Evolutionary conservation across 2,113 vertebrate genomes (phyloP).

Genomic region (Tachycineta bicolor): DNA sequence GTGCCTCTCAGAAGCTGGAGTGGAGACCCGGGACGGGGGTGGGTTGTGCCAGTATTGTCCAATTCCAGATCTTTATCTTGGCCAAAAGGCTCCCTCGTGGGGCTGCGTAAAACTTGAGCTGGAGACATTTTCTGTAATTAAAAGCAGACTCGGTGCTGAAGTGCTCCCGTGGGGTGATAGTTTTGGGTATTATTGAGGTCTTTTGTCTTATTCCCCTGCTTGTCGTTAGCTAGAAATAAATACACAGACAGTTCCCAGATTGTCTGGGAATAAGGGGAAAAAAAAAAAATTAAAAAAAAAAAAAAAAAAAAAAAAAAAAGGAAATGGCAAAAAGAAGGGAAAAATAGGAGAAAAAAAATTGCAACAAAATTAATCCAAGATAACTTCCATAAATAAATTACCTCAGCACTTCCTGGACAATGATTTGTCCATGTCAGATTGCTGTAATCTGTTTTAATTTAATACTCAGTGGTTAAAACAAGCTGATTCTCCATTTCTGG

Average conservation of each 20-base stretch:
- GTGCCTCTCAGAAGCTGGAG: not conserved
- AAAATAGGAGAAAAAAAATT: not conserved
- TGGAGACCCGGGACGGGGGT: not conserved
- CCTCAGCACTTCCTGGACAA: not conserved
- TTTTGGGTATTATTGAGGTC: conserved; percentile 34
- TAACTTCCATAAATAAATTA: not conserved
- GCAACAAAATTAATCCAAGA: not conserved
- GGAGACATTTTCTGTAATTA: not conserved
- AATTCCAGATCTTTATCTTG: conserved; percentile 46
- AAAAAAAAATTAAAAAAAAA: accelerated
- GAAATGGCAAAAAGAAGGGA: not conserved
- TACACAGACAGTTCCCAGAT: not conserved
- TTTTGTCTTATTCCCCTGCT: conserved; percentile 25
- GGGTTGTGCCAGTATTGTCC: conserved; percentile 5
- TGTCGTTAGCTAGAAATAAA: conserved; percentile 45
- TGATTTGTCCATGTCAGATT: not conserved
- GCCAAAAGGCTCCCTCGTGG: conserved; percentile 16
- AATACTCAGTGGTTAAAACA: not conserved
- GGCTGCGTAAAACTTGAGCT: not conserved
- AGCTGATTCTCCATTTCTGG: not conserved
- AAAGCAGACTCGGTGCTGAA: conserved; percentile 23
- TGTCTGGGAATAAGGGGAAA: not conserved
- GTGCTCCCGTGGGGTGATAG: conserved; percentile 37
- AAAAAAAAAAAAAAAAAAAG: too few species aligned
- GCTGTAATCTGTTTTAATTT: not conserved